Evolutionary conservation across 2,113 vertebrate species (phyloP), one percentile per base, ranked within the genome.

Genomic region (Henicopernis longicauda): DNA sequence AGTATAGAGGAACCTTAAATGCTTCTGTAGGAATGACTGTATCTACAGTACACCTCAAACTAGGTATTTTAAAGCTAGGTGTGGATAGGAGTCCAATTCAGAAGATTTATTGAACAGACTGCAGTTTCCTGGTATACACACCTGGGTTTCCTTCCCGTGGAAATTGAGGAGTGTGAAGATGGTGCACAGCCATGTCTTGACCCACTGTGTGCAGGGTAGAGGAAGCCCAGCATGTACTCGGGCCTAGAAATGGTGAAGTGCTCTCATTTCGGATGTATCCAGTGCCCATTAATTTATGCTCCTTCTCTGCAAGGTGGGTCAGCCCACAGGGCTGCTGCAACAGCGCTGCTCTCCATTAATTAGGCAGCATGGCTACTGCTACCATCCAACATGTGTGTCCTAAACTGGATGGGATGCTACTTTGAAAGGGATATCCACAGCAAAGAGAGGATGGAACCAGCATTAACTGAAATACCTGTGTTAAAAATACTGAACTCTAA

Each of bases 111-210:
- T 50, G 45, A 89, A 34, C 21, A 36, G 40, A 29, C 26, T 54
- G 23, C 27, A 42, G 22, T 55, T 66, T 72, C 19, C 20, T 80
- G 69, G 13, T 47, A 1, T 27, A 10, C 5, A 4, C 29, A 23
- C 5, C 20, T 36, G 23, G 4, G 10, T 55, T 86, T 83, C 42
- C 38, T 71, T 58, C 38, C 45, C 2, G 0, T 55, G 29, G 25
- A 71, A 95, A 29, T 5, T 0, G 0, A 38, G 32, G 27, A 32
- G 2, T 2, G 11, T 40, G 42, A 62, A 36, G 26, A 20, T 66
- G 19, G 27, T 38, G 22, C 42, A 34, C 4, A n/a, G 52, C n/a
- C 29, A 10, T 0, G 0, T 40, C 65, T 40, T 62, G 21, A 59
- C 70, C 47, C 29, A 4, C 15, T 11, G 27, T 7, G 47, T 23